These are phyloP conservation scores for Ephydatia muelleri DNA, from an alignment of 37 sponge, comb jelly and placozoan species.

Conservation along the genomic window DNA sequence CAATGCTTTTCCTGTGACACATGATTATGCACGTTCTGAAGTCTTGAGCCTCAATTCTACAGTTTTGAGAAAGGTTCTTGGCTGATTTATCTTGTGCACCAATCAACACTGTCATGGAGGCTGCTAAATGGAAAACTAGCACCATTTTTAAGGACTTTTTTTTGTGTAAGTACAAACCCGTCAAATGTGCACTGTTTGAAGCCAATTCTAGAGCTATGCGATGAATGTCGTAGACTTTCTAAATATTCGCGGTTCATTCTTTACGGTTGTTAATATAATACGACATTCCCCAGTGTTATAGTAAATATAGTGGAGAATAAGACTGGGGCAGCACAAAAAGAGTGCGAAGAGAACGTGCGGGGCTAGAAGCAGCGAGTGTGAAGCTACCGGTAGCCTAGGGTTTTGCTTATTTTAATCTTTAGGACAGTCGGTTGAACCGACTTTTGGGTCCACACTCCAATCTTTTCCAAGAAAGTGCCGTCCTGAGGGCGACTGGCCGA, in stretches of 20 bases:
- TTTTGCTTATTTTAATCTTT: background rate
- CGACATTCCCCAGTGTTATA: background rate
- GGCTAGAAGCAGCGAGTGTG: background rate
- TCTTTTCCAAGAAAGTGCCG: background rate
- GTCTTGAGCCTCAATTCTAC: background rate
- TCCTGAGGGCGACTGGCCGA: background rate
- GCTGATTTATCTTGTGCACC: background rate
- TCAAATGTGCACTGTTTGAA: too few relatives aligned
- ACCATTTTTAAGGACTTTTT: too few relatives aligned
- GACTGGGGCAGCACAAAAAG: background rate
- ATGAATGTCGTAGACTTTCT: background rate
- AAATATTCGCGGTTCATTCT: background rate
- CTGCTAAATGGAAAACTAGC: too few relatives aligned
- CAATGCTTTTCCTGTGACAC: background rate
- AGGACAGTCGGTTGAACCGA: background rate
- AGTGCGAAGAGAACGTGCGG: background rate
- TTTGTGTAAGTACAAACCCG: too few relatives aligned
- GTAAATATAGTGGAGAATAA: background rate
- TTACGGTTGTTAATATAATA: background rate
- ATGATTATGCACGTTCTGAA: constrained; percentile 2
- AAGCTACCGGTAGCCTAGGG: background rate
- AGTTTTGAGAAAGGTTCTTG: background rate
- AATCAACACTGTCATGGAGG: too few relatives aligned
- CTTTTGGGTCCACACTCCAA: background rate
- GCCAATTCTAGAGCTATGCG: too few relatives aligned